Conservation (phyloP, 1,140 invertebrate genomes). For the Helicoverpa armigera region DNA sequence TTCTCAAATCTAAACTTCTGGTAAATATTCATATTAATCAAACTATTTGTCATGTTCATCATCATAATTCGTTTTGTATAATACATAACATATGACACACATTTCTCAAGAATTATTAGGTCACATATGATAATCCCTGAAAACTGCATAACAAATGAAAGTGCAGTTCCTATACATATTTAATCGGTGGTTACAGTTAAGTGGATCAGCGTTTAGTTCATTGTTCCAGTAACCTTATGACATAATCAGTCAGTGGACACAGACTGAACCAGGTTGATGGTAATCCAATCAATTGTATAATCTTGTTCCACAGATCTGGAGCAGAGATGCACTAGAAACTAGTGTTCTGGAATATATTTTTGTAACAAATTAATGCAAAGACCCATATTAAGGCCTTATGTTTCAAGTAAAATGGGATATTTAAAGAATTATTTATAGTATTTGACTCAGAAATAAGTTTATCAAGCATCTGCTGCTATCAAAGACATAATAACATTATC, state of each 20-base stretch:
- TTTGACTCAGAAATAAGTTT: not conserved
- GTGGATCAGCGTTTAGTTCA: slow-evolving; percentile 33
- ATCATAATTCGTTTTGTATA: not conserved
- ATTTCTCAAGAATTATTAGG: not conserved
- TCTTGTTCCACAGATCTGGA: too few species aligned
- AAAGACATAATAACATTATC: not conserved
- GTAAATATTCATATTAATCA: not conserved
- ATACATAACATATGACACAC: not conserved
- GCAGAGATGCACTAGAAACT: too few species aligned
- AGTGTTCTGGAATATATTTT: too few species aligned
- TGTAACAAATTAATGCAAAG: too few species aligned
- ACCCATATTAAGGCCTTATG: too few species aligned
- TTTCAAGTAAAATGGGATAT: too few species aligned
- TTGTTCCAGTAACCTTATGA: slow-evolving; percentile 22
- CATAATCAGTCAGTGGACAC: not conserved
- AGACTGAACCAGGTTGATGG: not conserved
- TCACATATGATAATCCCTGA: not conserved
- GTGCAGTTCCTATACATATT: not conserved
- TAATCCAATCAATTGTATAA: slow-evolving; percentile 30
- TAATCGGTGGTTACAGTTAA: not conserved
- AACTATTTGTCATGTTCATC: not conserved
- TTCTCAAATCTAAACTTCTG: not conserved
- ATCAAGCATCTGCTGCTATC: not conserved
- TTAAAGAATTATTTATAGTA: not conserved
- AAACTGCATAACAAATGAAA: not conserved